phyloP scores from a whole-genome alignment of 2,888 invertebrate species.

The Oscheius sp. region DNA sequence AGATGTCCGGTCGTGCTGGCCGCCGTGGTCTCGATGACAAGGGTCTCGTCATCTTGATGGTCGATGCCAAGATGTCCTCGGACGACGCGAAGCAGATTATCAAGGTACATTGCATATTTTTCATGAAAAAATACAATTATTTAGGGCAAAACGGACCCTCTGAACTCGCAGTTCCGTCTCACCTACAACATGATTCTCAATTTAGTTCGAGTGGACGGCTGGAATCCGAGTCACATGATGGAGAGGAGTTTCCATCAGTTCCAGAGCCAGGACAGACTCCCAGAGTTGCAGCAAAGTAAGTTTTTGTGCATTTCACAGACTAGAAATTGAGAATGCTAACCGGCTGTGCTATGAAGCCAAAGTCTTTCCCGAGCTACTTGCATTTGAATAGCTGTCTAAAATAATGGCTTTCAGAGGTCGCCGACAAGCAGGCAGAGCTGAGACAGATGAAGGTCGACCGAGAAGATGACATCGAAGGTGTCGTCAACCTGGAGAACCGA shows the following conservation, averaged over 20 bases:
- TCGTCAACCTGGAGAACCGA: conserved; percentile 79
- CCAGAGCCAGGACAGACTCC: conserved; percentile 90
- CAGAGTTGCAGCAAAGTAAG: conserved; percentile 87
- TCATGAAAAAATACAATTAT: not conserved
- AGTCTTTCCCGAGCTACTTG: no score
- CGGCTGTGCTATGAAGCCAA: no score
- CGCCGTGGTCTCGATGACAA: conserved; percentile 90
- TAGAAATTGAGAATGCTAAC: conserved; percentile 78
- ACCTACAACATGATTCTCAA: conserved; percentile 99
- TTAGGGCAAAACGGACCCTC: conserved; percentile 92
- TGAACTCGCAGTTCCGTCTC: conserved; percentile 98
- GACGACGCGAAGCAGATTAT: conserved; percentile 78
- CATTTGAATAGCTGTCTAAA: no score
- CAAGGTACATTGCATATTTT: conserved; percentile 73
- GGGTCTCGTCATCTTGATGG: conserved; percentile 95
- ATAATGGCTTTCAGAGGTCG: not conserved
- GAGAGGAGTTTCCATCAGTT: conserved; percentile 98
- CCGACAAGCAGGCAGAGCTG: conserved; percentile 75
- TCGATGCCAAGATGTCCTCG: conserved; percentile 89
- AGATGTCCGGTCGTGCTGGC: conserved; percentile 99
- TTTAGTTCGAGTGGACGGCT: conserved; percentile 90
- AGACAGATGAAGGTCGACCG: conserved; percentile 81
- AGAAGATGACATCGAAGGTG: conserved; percentile 84
- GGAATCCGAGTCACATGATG: conserved; percentile 98
- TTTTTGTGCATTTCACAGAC: conserved; percentile 44